phyloP scores from a whole-genome alignment of 2,888 invertebrate genomes.

The Sepiola atlantica region DNA sequence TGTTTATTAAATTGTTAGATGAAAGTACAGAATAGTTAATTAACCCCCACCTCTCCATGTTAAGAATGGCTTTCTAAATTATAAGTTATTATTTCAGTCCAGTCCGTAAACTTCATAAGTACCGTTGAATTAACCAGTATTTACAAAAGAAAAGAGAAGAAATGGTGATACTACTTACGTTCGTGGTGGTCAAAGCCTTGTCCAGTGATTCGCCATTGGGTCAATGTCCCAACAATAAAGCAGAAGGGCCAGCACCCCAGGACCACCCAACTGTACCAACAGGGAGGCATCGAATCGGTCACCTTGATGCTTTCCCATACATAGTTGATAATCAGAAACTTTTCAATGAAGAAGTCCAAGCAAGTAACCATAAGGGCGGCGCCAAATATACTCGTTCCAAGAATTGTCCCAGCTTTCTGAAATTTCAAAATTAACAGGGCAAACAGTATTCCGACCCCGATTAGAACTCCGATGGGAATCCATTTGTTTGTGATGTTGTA shows the following conservation, averaged over 20 bases:
- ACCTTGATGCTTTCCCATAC: conserved; percentile 82
- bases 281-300: conserved; percentile 77
- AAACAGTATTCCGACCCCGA: conserved; percentile 82
- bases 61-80: too few species aligned
- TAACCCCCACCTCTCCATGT: too few species aligned
- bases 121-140: too few species aligned
- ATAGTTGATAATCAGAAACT: conserved; percentile 81
- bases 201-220: conserved; percentile 83
- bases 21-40: too few species aligned
- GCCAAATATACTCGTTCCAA: conserved; percentile 85
- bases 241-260: conserved; percentile 84
- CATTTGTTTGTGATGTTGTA: conserved; percentile 80
- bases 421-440: conserved; percentile 84
- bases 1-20: too few species aligned
- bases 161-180: conserved; percentile 64
- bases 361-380: conserved; percentile 83
- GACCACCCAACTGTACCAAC: conserved; percentile 85
- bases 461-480: conserved; percentile 82
- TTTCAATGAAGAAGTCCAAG: conserved; percentile 85
- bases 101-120: too few species aligned
- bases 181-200: conserved; percentile 77
- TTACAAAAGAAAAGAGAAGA: neutral
- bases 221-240: conserved; percentile 81
- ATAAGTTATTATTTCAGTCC: too few species aligned
- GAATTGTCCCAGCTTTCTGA: conserved; percentile 84